phyloP scores from a whole-genome alignment of 2,113 vertebrate genomes.

The Prochilodus magdalenae region DNA sequence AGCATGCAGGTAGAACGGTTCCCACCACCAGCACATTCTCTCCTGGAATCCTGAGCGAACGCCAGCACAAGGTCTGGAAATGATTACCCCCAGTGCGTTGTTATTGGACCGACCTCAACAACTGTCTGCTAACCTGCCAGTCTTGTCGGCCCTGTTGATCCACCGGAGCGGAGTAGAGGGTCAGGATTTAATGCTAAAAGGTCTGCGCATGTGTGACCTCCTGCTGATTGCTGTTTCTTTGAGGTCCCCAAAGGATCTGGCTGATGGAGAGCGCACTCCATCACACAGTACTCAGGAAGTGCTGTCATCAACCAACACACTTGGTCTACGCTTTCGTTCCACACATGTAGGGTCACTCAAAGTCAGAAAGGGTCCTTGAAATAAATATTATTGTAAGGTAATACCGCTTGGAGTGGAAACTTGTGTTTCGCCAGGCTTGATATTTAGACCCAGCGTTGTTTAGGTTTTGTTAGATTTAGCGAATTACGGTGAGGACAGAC shows the following conservation, averaged over 20 bases:
- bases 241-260: constrained; percentile 34
- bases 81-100: constrained; percentile 51
- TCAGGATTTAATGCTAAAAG: constrained; percentile 25
- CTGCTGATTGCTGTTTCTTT: constrained; percentile 51
- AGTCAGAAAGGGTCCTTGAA: not conserved
- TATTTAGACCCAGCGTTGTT: not conserved
- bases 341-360: constrained; percentile 9
- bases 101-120: constrained; percentile 26
- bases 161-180: not conserved
- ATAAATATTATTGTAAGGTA: constrained; percentile 15
- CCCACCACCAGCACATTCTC: not conserved
- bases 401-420: not conserved
- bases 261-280: constrained; percentile 20
- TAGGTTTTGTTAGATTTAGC: not conserved
- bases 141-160: constrained; percentile 11
- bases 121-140: constrained; percentile 37
- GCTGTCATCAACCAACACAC: constrained; percentile 15
- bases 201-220: constrained; percentile 47
- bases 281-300: constrained; percentile 41
- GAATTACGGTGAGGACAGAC: not conserved
- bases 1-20: not conserved
- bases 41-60: constrained; percentile 5
- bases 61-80: constrained; percentile 47
- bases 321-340: constrained; percentile 3
- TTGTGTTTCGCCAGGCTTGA: not conserved